phyloP scores from a whole-genome alignment of 2,113 vertebrate species.

The Anthoscopus minutus region DNA sequence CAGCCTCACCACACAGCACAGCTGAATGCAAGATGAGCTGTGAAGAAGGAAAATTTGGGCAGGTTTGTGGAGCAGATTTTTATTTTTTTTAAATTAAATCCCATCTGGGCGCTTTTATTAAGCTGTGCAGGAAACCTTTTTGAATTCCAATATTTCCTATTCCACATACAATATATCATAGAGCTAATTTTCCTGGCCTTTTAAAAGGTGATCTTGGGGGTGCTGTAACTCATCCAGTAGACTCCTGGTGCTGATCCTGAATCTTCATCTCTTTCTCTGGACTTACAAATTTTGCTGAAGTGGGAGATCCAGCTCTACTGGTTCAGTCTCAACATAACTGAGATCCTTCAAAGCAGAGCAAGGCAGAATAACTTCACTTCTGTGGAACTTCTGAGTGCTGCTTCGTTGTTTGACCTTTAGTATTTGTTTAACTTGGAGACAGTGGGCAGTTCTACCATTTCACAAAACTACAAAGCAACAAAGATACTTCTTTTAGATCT shows the following conservation, averaged over 20 bases:
- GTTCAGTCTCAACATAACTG: neutral
- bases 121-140: neutral
- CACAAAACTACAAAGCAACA: neutral
- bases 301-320: neutral
- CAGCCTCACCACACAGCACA: neutral
- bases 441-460: neutral
- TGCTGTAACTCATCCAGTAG: neutral
- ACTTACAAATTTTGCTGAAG: neutral
- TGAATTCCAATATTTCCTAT: neutral
- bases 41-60: neutral
- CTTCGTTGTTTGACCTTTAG: neutral
- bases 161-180: neutral
- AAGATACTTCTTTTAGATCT: neutral
- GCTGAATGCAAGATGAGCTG: neutral
- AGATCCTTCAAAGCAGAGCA: neutral
- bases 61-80: neutral
- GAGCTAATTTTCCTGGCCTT: neutral
- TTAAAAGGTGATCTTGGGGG: neutral
- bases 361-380: neutral
- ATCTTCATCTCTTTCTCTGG: neutral
- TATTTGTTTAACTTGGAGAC: neutral
- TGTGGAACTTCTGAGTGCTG: neutral
- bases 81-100: neutral
- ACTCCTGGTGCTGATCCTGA: neutral
- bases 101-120: neutral